Base-by-base conservation (phyloP, 2,797 vertebrate species). In the Xenopus petersii region DNA sequence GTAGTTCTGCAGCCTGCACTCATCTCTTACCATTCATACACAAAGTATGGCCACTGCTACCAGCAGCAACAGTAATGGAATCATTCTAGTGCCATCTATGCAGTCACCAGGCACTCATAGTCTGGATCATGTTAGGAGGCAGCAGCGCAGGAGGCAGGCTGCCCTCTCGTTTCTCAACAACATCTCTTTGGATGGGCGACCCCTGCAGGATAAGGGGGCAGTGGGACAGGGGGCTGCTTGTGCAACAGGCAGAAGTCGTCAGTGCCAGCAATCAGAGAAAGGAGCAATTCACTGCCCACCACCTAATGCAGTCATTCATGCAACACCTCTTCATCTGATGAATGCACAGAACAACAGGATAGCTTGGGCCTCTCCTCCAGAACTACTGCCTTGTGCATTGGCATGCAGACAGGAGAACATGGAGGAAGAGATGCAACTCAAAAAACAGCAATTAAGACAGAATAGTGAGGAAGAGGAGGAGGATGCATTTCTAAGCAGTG, bases 161-260 rank as follows among this genome's bases (percentile, higher is more conserved):
- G 96, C 96, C 76, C 93, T 98, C 78, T 95, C 93, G 54, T 98
- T 97, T 84, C 95, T 98, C 86, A 97, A 92, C 86, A 97, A 95
- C 90, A 98, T 98, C 84, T 98, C 96, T 30, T 85, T 98, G 81
- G 96, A 98, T 83, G 96, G 96, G 0, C 92, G 95, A 83, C 95
- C 94, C 58, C 93, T 93, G 87, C 92, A 92, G 83, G 91, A 90
- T 51, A 86, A 88, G 80, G 90, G 92, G 30, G 79, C 70, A 2
- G 81, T 79, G 67, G 83, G 75, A 49, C 79, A 81, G 26, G 72
- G 82, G 80, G 86, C 83, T 26, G 81, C 84, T 54, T 89, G 92
- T 67, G 79, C 86, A 62, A 77, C 65, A n/a, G 80, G 83, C 86
- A 86, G 90, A 90, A 88, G 88, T 83, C 90, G 87, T 86, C 64